These are phyloP conservation scores for Rousettus leschenaultii DNA, from an alignment of 2,113 vertebrate genomes.

Conservation along the genomic window DNA sequence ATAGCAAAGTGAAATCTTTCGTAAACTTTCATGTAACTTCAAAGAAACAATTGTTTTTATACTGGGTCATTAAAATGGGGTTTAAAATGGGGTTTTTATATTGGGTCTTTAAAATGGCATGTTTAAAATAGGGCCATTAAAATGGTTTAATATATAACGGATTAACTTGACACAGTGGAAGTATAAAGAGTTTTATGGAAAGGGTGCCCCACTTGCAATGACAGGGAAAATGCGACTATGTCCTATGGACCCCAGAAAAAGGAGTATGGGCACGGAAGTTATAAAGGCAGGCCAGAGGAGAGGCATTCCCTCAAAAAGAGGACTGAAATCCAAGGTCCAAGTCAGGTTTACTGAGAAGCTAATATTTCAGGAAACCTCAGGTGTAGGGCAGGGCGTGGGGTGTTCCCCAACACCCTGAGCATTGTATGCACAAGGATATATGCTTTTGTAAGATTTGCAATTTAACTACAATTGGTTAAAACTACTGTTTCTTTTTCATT, in stretches of 20 bases:
- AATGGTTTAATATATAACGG: background rate
- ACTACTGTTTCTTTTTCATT: background rate
- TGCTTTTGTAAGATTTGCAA: background rate
- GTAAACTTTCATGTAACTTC: background rate
- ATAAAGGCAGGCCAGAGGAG: background rate
- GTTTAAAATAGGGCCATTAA: too few relatives aligned
- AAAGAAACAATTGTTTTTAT: background rate
- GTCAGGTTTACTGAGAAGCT: background rate
- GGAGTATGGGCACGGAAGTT: background rate
- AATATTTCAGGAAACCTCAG: background rate
- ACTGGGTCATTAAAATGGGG: background rate
- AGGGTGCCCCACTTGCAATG: background rate
- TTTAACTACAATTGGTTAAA: background rate
- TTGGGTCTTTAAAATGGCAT: too few relatives aligned
- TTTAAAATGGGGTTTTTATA: too few relatives aligned
- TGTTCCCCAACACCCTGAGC: background rate
- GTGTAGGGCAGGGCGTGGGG: too few relatives aligned
- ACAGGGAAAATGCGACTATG: background rate
- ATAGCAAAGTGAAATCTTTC: background rate
- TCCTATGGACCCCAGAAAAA: background rate
- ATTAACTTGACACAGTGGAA: background rate
- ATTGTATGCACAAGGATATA: background rate
- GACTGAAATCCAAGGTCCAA: background rate
- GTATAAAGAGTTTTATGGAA: background rate
- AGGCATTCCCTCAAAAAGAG: background rate